A percentile compares a stretch with the other conserved stretches of the same genome.
These are phyloP conservation scores for Melanotaenia pygmaea DNA, from an alignment of 2,797 vertebrate genomes.

Conservation along the genomic window DNA sequence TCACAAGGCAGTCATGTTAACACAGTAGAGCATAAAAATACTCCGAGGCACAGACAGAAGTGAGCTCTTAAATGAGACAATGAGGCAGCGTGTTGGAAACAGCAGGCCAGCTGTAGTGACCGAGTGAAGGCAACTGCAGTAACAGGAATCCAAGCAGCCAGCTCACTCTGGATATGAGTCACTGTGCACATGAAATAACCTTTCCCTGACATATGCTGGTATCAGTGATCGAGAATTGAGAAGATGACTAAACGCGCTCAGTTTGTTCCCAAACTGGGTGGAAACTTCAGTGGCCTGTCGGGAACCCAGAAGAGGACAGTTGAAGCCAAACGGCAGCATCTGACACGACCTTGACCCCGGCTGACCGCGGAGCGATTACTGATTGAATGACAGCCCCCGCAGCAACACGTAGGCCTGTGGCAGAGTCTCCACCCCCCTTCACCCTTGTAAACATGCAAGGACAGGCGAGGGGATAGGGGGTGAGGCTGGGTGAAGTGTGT, in stretches of 20 bases:
- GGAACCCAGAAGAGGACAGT: constrained; percentile 36
- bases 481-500: constrained; percentile 72
- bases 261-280: constrained; percentile 37
- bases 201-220: constrained; percentile 73
- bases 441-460: constrained; percentile 68
- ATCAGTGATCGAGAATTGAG: constrained; percentile 72
- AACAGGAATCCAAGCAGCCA: constrained; percentile 65
- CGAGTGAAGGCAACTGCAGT: constrained; percentile 66
- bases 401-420: constrained; percentile 46
- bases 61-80: constrained; percentile 38
- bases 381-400: constrained; percentile 61
- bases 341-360: constrained; percentile 65
- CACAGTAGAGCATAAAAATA: constrained; percentile 61
- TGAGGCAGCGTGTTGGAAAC: constrained; percentile 61
- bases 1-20: constrained; percentile 55
- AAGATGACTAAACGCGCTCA: constrained; percentile 71
- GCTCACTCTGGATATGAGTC: constrained; percentile 75
- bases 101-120: constrained; percentile 66
- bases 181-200: constrained; percentile 65
- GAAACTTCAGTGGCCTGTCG: constrained; percentile 23
- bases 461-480: constrained; percentile 56
- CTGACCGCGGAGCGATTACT: constrained; percentile 66
- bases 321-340: constrained; percentile 7
- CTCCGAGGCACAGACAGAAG: constrained; percentile 50
- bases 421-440: constrained; percentile 37